Percentiles rank a stretch among this genome's conserved stretches.
Evolutionary conservation across 2,888 invertebrate species (phyloP).

Genomic region (Mythimna pallens): DNA sequence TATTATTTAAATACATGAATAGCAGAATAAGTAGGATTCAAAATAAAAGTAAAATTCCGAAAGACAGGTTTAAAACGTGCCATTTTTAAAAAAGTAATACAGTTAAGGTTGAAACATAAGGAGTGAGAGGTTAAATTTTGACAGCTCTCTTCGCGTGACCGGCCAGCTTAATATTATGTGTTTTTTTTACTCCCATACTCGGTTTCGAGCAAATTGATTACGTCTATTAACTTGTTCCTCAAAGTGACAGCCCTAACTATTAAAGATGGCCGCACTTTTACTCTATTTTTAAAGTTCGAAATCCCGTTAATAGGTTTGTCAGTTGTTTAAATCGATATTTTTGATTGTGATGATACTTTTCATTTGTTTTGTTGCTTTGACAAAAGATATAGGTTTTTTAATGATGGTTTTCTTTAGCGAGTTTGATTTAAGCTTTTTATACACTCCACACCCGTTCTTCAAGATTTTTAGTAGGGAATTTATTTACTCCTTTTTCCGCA

Average conservation of each 20-base stretch:
- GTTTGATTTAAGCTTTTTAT: not conserved
- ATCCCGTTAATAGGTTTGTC: slow-evolving; percentile 53
- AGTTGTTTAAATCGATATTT: slow-evolving; percentile 42
- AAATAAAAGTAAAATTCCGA: not conserved
- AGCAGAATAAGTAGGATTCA: not conserved
- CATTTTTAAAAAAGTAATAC: slow-evolving; percentile 35
- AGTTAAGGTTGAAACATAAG: slow-evolving; percentile 34
- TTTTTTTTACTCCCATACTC: slow-evolving; percentile 76
- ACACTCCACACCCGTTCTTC: not conserved
- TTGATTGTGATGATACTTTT: slow-evolving; percentile 9
- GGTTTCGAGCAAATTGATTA: slow-evolving; percentile 83
- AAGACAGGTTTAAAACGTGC: slow-evolving; percentile 19
- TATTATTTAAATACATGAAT: not conserved
- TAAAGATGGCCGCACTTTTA: slow-evolving; percentile 70
- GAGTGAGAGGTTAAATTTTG: slow-evolving; percentile 76
- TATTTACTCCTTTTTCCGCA: not conserved
- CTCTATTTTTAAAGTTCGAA: slow-evolving; percentile 55
- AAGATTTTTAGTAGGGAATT: not conserved
- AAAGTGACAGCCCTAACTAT: slow-evolving; percentile 80
- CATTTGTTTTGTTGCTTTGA: not conserved
- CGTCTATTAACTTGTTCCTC: slow-evolving; percentile 82
- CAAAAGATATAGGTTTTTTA: not conserved
- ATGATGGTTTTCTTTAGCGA: not conserved
- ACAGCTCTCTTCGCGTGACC: slow-evolving; percentile 83
- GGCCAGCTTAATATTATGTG: slow-evolving; percentile 73